Percentiles rank a stretch among this genome's conserved stretches.
phyloP scores from a whole-genome alignment of 2,113 vertebrate genomes.

The Calidris pugnax region DNA sequence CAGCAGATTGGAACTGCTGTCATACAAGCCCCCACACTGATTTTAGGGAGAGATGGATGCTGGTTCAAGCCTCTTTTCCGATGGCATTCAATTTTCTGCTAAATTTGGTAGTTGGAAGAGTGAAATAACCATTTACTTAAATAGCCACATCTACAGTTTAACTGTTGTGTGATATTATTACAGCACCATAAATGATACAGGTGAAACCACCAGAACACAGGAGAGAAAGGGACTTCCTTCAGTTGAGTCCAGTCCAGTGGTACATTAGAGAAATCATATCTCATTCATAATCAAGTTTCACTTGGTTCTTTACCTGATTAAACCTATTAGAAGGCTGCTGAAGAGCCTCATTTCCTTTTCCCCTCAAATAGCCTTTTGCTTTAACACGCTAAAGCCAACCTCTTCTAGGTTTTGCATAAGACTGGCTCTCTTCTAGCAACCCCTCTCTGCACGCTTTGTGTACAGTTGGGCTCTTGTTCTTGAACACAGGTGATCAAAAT shows the following conservation, averaged over 20 bases:
- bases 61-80: neutral
- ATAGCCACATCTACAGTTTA: neutral
- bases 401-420: accelerated
- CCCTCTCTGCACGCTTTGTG: accelerated
- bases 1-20: neutral
- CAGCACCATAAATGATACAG: accelerated
- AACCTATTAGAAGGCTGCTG: neutral
- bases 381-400: neutral
- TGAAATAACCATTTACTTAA: neutral
- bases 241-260: neutral
- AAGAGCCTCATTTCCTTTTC: neutral
- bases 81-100: neutral
- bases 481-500: neutral
- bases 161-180: neutral
- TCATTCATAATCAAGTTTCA: neutral
- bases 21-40: neutral
- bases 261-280: neutral
- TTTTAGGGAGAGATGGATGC: neutral
- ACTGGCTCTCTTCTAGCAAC: neutral
- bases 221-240: neutral
- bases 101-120: neutral
- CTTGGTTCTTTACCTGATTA: neutral
- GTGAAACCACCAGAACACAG: neutral
- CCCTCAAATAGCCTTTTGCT: neutral
- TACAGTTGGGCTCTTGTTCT: neutral